Evolutionary conservation across 2,888 invertebrate species (phyloP), one percentile per base, ranked within the genome.

Genomic region (Syrista parreyssii): DNA sequence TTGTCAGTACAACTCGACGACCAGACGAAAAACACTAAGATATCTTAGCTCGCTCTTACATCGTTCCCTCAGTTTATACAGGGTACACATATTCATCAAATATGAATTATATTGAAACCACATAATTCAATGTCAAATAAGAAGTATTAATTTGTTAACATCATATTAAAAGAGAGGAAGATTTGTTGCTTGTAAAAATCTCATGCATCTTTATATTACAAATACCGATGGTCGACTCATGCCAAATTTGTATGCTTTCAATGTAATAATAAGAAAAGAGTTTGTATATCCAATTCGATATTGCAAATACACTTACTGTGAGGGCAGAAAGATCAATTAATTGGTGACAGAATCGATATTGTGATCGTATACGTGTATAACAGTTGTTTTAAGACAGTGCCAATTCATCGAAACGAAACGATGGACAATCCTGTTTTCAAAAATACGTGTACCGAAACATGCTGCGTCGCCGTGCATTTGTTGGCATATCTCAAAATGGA

Each of bases 1-100:
- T 87, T 87, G 88, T 90, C 89, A 89, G 88, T 89, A 86, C 88
- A 86, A 82, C 86, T 89, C 86, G 86, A 87, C 87, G 86, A 85
- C 87, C 86, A 86, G 85, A 87, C 80, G 85, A 86, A 82, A 82
- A 83, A 83, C 83, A 84, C 85, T 82, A 82, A 87, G 85, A 84
- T 83, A 84, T 31, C 71, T 31, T 33, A 71, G 71, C 15, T 71
- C 55, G 55, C 55, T 55, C 55, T 55, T 55, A 55, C 2, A 55
- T 55, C 55, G 23, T 55, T 23, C 55, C 55, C 55, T 23, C 55
- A 55, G 23, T 55, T 23, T 23, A 55, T 55, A 55, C 55, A 55
- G 55, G 55, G 23, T 55, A 9, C 55, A 55, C 9, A 55, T 55
- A 55, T 55, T 55, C 55, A 23, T 55, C 0, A 23, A 55, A 23